Base-by-base conservation (phyloP, 2,888 invertebrate genomes). In the Lydus trimaculatus region DNA sequence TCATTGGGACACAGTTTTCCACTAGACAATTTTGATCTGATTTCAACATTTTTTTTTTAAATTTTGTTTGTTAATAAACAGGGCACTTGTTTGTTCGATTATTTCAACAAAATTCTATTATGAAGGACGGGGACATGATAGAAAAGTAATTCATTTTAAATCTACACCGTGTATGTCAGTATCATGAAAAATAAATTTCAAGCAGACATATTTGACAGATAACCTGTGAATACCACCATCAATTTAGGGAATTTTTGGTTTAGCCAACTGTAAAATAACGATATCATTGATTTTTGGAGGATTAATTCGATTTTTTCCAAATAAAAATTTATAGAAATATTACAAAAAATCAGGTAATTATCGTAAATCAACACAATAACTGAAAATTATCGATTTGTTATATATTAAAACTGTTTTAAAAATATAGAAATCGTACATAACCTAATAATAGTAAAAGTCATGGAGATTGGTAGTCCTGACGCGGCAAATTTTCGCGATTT, bases 201-300 rank as follows among this genome's bases (percentile, higher is more conserved):
- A 70, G 70, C 64, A 36, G 70, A 70, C 70, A 78, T 78, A 74
- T 78, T 56, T 78, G 76, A 73, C 72, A 67, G 73, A 70, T 71
- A 73, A 72, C 64, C 52, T 75, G 67, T 65, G 73, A 28, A n/a
- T 7, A 43, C 43, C 17, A n/a, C 43, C 2, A 17, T n/a, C n/a
- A 43, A 33, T 33, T 20, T 56, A 23, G 56, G 56, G 56, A 56
- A 56, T 56, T 48, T 48, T 15, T 0, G 0, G 1, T 9, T 8
- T 8, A n/a, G 20, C 5, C 20, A 48, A 20, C 48, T 9, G 20
- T 20, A 48, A 5, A 48, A 48, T 2, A 17, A 48, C 5, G 2
- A 17, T 5, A 43, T 17, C 17, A 43, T 17, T 43, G 11, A 17
- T 43, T 43, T 4, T 5, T 2, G 5, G 0, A 5, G 6, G 8